Conservation (phyloP, 2,888 invertebrate genomes). For the Margaritifera margaritifera region DNA sequence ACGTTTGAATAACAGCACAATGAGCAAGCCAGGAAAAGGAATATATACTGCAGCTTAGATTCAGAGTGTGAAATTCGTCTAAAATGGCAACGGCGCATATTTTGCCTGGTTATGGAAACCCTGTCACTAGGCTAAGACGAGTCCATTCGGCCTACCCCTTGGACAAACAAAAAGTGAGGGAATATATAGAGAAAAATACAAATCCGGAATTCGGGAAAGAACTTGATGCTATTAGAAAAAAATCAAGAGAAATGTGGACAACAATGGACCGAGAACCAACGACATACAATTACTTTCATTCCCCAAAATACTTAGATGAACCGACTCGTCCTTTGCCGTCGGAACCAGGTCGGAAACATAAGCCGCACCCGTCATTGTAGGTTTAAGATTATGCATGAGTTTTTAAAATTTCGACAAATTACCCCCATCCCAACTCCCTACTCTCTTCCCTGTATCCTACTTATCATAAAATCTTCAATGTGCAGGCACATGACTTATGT, state of each 20-base stretch:
- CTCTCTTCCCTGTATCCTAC: too few relatives aligned
- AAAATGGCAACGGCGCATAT: constrained; percentile 65
- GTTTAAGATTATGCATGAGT: constrained; percentile 18
- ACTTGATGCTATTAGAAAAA: constrained; percentile 49
- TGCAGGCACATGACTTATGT: too few relatives aligned
- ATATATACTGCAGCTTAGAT: background rate
- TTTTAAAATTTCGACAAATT: background rate
- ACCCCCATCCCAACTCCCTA: too few relatives aligned
- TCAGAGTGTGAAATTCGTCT: background rate
- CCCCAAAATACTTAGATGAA: constrained; percentile 40
- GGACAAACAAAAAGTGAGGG: constrained; percentile 45
- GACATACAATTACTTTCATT: constrained; percentile 56
- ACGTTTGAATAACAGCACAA: too few relatives aligned
- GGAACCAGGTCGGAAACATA: constrained; percentile 59
- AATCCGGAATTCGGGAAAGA: constrained; percentile 38
- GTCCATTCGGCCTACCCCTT: constrained; percentile 55
- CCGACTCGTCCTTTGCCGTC: constrained; percentile 50
- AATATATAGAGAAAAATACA: constrained; percentile 36
- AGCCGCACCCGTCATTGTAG: constrained; percentile 67
- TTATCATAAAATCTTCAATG: too few relatives aligned
- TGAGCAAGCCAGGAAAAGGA: background rate
- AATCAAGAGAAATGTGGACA: constrained; percentile 57
- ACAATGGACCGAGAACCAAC: constrained; percentile 43
- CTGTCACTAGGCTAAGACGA: constrained; percentile 52
- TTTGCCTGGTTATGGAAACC: constrained; percentile 63